Base-by-base conservation (phyloP, 2,888 invertebrate species). In the Cylindroiulus punctatus region DNA sequence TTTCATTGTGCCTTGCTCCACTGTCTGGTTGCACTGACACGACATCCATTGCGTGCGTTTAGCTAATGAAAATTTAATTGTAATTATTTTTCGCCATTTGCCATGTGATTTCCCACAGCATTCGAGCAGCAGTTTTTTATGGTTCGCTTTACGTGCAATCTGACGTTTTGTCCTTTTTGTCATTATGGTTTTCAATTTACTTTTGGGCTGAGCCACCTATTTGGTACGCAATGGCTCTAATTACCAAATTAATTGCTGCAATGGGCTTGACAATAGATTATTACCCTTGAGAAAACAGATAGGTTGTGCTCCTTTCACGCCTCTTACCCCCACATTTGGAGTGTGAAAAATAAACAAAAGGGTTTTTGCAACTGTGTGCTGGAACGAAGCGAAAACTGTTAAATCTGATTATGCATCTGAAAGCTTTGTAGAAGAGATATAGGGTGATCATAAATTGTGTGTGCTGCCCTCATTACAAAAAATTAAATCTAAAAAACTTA, bases 1-100 rank as follows among this genome's bases (percentile, higher is more conserved):
- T 65, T 65, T 65, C 22, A 65, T 65, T 65, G 57, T 65, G 57
- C 14, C 4, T 44, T 12, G 5, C 26, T 65, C 22, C n/a, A 22
- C 57, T 65, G 57, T 65, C 57, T 22, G 19, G 7, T 22, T 17
- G n/a, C n/a, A 7, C 22, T 65, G 8, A 22, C 57, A 65, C 19
- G 57, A 65, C 57, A 65, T 65, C 57, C 57, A 65, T 65, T 22
- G 57, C 57, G 57, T 65, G 57, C 22, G 5, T 65, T 22, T n/a
- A 8, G 44, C n/a, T 65, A 65, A 65, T 65, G 57, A 65, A 65
- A 65, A 65, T 65, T 65, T 65, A 65, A 65, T 65, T 65, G 57
- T 65, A 22, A 65, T 65, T 65, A 65, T 65, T 65, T 65, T 65
- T 65, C 57, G n/a, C 57, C 57, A 65, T 65, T 65, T 22, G 8